Percentiles rank a stretch among this genome's conserved stretches.
Evolutionary conservation across 2,888 invertebrate genomes (phyloP).

Genomic region (Chirona hameri): DNA sequence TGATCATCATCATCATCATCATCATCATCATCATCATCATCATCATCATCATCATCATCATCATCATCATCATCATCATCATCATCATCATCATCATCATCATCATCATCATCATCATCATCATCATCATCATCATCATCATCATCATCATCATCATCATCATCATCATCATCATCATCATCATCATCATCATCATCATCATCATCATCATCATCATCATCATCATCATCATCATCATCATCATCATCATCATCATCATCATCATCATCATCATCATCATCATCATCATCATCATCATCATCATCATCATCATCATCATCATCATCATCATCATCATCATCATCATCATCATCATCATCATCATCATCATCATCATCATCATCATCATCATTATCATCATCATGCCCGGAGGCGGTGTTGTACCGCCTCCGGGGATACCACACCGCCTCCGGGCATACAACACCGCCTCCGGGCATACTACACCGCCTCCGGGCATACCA

Average conservation of each 20-base stretch:
- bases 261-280: slow-evolving; percentile 22
- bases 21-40: slow-evolving; percentile 22
- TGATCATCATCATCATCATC: slow-evolving; percentile 12
- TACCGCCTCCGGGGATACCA: too few species aligned
- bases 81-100: slow-evolving; percentile 22
- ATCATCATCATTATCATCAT: slow-evolving; percentile 22
- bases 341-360: slow-evolving; percentile 22
- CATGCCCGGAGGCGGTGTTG: background rate
- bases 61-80: slow-evolving; percentile 22
- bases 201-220: slow-evolving; percentile 22
- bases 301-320: slow-evolving; percentile 22
- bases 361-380: slow-evolving; percentile 22
- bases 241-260: slow-evolving; percentile 22
- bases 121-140: slow-evolving; percentile 22
- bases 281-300: slow-evolving; percentile 22
- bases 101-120: slow-evolving; percentile 22
- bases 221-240: slow-evolving; percentile 22
- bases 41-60: slow-evolving; percentile 22
- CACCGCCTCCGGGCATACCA: too few species aligned
- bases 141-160: slow-evolving; percentile 22
- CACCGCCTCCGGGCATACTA: too few species aligned
- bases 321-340: slow-evolving; percentile 22
- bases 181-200: slow-evolving; percentile 22
- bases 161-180: slow-evolving; percentile 22
- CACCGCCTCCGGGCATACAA: too few species aligned